phyloP scores from a whole-genome alignment of 2,888 invertebrate species.

The Cephus pygmeus region DNA sequence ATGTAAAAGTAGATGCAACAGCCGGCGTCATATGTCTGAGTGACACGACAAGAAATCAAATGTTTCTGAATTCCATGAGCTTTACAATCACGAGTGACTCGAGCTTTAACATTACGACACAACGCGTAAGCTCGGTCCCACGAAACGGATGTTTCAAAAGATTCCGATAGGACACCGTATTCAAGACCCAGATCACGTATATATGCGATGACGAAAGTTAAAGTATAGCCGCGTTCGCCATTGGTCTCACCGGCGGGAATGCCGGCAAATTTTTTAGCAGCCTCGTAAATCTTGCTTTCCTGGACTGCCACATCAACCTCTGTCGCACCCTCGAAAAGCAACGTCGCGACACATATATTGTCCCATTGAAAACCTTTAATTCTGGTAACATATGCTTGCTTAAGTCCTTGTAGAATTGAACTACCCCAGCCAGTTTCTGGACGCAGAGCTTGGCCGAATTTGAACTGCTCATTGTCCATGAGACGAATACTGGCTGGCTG shows the following conservation, averaged over 20 bases:
- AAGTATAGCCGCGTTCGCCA: conserved; percentile 93
- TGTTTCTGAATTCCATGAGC: conserved; percentile 72
- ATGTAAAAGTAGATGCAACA: conserved; percentile 97
- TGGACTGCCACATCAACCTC: conserved; percentile 78
- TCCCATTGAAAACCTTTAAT: conserved; percentile 87
- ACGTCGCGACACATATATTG: conserved; percentile 89
- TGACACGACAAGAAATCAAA: conserved; percentile 85
- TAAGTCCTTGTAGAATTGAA: conserved; percentile 81
- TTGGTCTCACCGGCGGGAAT: conserved; percentile 93
- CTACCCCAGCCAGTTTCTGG: conserved; percentile 74
- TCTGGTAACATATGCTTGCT: conserved; percentile 87
- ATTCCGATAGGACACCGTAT: conserved; percentile 90
- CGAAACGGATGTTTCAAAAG: conserved; percentile 98
- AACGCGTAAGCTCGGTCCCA: conserved; percentile 90
- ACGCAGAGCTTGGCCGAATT: conserved; percentile 87
- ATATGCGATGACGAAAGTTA: conserved; percentile 98
- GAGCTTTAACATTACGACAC: conserved; percentile 89
- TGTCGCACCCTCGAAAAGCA: conserved; percentile 88
- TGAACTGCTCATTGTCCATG: conserved; percentile 98
- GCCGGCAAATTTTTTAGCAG: conserved; percentile 83
- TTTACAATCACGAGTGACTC: conserved; percentile 75
- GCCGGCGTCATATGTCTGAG: conserved; percentile 97
- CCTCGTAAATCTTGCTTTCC: conserved; percentile 81
- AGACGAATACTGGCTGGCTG: conserved; percentile 96
- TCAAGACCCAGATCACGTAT: conserved; percentile 93